phyloP scores from a whole-genome alignment of 2,797 vertebrate genomes.

The Pantherophis alleghaniensis region DNA sequence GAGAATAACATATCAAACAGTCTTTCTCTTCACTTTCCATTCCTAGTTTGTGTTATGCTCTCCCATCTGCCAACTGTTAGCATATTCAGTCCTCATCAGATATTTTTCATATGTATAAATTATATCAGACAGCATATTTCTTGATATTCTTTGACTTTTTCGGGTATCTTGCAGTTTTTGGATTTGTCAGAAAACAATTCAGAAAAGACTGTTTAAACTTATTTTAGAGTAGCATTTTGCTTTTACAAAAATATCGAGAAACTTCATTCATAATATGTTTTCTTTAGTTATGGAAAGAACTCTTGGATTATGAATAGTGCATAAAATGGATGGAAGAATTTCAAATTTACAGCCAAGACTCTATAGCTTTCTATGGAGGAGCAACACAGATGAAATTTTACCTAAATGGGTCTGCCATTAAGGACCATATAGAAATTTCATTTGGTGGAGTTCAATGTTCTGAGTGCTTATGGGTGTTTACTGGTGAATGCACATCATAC shows the following conservation, averaged over 20 bases:
- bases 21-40: neutral
- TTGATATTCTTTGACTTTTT: neutral
- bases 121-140: neutral
- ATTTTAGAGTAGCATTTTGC: neutral
- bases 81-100: neutral
- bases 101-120: neutral
- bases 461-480: neutral
- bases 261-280: neutral
- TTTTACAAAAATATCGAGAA: neutral
- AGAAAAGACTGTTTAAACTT: neutral
- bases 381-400: neutral
- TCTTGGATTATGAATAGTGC: neutral
- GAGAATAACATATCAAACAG: neutral
- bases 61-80: neutral
- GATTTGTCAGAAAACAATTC: neutral
- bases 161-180: neutral
- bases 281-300: neutral
- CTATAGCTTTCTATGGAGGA: neutral
- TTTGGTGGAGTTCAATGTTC: neutral
- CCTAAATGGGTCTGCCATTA: neutral
- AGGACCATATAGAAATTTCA: neutral
- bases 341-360: neutral
- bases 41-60: neutral
- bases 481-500: neutral
- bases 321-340: neutral